Base-by-base conservation (phyloP, 2,113 vertebrate genomes). In the Rhinogobius similis region DNA sequence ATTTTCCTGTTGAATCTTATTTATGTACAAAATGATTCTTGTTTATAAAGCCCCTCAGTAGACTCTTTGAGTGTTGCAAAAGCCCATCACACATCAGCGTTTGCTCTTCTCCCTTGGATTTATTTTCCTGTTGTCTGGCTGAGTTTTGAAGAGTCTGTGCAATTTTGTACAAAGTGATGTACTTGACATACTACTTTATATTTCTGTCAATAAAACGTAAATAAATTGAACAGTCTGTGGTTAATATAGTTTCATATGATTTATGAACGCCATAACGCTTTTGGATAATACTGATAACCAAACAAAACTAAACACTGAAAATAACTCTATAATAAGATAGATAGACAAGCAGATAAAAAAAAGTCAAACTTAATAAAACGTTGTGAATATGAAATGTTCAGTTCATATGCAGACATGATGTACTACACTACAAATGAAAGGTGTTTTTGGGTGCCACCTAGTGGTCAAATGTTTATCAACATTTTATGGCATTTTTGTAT, bases 81-180 rank as follows among this genome's bases (percentile, higher is more conserved):
- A 77, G 76, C 73, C 72, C 72, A 32, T 77, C 74, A 87, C 86
- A 87, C 86, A 82, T 87, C 79, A 79, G 76, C 82, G 70, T 72
- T 79, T 64, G 63, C 62, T 71, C 16, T 76, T 76, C 43, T 62
- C 73, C 79, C 43, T 72, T 81, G 80, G 70, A 64, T 84, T 87
- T 85, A 79, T 80, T 77, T 86, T 86, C 86, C 74, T 87, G 79
- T 86, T 84, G 85, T 90, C 76, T 87, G 86, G 82, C 84, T 85
- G 86, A 86, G 86, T 91, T 92, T 92, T 90, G 81, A 91, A 87
- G 83, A 90, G 90, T 91, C 87, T 89, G 92, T 92, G 90, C 90
- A 90, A 87, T 92, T 94, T 93, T 94, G 91, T 93, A 94, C 85
- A 90, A 93, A 92, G 90, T 92, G 90, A 92, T 87, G 90, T 91